Evolutionary conservation across 92 coral and sea anemone genomes (phyloP).

Genomic region (Epizoanthus fatuus): DNA sequence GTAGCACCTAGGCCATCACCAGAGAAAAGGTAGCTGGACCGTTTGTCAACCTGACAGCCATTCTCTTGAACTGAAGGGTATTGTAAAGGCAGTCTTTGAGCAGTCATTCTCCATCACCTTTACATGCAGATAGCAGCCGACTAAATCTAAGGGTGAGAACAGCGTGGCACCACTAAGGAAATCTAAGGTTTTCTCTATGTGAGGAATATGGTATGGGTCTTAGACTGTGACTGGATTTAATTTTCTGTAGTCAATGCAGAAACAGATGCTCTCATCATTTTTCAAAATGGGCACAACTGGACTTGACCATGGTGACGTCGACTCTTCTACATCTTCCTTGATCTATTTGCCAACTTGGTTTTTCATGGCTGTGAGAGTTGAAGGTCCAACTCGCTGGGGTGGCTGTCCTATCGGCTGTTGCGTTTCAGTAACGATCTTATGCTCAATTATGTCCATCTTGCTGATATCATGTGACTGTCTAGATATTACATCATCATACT

Average conservation of each 20-base stretch:
- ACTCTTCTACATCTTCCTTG: not conserved
- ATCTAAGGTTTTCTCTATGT: not conserved
- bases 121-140: not conserved
- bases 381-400: not conserved
- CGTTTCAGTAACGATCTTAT: not conserved
- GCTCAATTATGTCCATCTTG: not conserved
- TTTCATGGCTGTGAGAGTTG: constrained; percentile 3
- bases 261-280: no score
- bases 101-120: not conserved
- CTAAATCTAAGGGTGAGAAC: constrained; percentile 4
- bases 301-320: not conserved
- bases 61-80: no score
- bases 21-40: no score
- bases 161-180: not conserved
- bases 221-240: not conserved
- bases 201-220: not conserved
- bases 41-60: no score
- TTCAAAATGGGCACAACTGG: no score
- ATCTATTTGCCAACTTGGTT: not conserved
- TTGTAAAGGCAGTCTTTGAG: no score
- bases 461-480: not conserved
- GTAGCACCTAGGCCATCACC: no score
- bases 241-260: no score
- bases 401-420: not conserved
- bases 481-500: not conserved